Conservation (phyloP, 2,113 vertebrate genomes). For the Dasyprocta punctata region DNA sequence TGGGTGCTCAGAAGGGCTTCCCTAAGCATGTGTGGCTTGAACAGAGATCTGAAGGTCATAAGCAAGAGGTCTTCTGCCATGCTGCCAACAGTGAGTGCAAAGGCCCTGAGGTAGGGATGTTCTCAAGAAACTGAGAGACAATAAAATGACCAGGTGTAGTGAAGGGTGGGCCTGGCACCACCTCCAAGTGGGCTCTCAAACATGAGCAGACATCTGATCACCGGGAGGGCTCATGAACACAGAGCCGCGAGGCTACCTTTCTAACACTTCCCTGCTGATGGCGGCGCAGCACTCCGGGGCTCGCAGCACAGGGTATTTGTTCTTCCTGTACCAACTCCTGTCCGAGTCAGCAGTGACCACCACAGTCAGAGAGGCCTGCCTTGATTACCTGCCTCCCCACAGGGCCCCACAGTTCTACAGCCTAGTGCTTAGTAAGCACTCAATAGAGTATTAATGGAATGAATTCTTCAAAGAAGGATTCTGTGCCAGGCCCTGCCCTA, state of each 20-base stretch:
- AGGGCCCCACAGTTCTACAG: not conserved
- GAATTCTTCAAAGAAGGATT: not conserved
- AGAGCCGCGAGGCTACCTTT: not conserved
- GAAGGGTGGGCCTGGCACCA: not conserved
- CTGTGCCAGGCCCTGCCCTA: not conserved
- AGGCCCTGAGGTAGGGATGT: not conserved
- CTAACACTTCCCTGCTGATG: not conserved
- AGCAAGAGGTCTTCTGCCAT: not conserved
- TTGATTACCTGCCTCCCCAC: not conserved
- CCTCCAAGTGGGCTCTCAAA: not conserved
- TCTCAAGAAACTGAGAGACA: not conserved
- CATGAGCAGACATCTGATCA: no score
- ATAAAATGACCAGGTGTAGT: not conserved
- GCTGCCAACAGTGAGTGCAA: not conserved
- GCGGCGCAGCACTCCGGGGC: no score
- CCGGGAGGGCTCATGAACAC: not conserved
- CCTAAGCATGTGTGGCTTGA: not conserved
- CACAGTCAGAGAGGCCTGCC: not conserved
- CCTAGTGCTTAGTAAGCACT: not conserved
- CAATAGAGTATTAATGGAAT: not conserved
- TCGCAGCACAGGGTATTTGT: not conserved
- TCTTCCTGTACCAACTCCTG: not conserved
- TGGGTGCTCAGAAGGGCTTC: not conserved
- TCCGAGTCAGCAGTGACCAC: not conserved
- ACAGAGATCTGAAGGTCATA: not conserved